phyloP scores from a whole-genome alignment of 1,140 invertebrate species.

The Achatina immaculata region DNA sequence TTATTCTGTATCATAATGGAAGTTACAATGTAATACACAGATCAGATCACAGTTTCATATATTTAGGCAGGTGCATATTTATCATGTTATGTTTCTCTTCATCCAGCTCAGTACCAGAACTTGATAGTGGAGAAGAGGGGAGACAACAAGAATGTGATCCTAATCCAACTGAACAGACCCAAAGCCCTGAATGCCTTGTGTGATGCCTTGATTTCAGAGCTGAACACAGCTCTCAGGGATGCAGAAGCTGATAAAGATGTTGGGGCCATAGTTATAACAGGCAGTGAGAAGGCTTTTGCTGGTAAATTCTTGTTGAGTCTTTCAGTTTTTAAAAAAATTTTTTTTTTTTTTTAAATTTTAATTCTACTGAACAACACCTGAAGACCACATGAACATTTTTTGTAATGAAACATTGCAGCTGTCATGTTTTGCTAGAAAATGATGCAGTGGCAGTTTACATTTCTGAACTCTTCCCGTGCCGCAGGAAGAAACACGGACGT shows the following conservation, averaged over 20 bases:
- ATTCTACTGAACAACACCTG: neutral
- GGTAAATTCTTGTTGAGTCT: slow-evolving; percentile 73
- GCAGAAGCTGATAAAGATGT: slow-evolving; percentile 85
- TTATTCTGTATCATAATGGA: no score
- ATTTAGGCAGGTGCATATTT: no score
- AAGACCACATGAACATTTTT: neutral
- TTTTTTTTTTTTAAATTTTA: neutral
- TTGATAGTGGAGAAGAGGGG: slow-evolving; percentile 88
- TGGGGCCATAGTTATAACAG: slow-evolving; percentile 90
- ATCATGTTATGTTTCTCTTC: no score
- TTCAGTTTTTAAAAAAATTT: neutral
- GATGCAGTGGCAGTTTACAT: neutral
- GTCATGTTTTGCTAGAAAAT: no score
- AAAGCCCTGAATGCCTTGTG: slow-evolving; percentile 96
- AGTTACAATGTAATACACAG: no score
- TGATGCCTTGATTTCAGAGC: slow-evolving; percentile 88
- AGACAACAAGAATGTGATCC: slow-evolving; percentile 88
- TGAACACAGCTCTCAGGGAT: slow-evolving; percentile 78
- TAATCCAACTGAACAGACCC: slow-evolving; percentile 91
- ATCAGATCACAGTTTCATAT: no score
- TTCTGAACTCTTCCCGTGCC: no score
- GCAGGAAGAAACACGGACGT: no score
- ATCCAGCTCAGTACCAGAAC: slow-evolving; percentile 74
- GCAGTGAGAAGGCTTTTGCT: slow-evolving; percentile 95
- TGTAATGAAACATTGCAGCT: neutral